Base-by-base conservation (phyloP, 2,888 invertebrate genomes). In the Dasysyrphus albostriatus region DNA sequence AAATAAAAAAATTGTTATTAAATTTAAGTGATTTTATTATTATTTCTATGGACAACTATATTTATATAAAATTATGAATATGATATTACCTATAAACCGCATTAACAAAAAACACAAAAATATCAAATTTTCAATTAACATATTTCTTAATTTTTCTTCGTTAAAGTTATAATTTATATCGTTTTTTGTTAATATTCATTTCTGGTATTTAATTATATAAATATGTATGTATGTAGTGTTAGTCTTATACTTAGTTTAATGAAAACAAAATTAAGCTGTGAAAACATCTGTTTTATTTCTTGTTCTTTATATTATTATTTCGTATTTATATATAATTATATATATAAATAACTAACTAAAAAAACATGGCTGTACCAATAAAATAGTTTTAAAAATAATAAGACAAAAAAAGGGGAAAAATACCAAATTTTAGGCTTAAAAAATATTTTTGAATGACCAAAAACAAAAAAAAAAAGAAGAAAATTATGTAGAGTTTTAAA, bases 391-490 rank as follows among this genome's bases (percentile, higher is more conserved):
- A 2, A 12, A 81, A 73, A 16, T 39, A 56, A 56, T 19, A 63
- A 67, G 12, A 70, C 19, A 61, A 59, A 63, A 69, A 24, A 24
- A n/a, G 10, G 3, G 37, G 70, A 47, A 56, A 58, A 44, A 75
- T 72, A 84, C 84, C 84, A 81, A 85, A 85, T 81, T 76, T 81
- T 81, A 85, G 84, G 81, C 81, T 85, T 61, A 81, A 74, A 59
- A 61, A 59, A 61, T n/a, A 42, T 61, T 61, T 61, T 39, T 34
- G 16, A 67, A 37, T 19, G 39, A 69, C 51, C 44, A 67, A 56
- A 77, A 29, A 29, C 10, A 19, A n/a, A n/a, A 29, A 56, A 16
- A 10, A 69, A 47, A 14, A 12, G 16, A 51, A 63, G 0, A 56
- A n/a, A 58, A 58, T 54, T 47, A 19, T 16, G 49, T 49, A 49